phyloP scores from a whole-genome alignment of 1,140 invertebrate species.

The Formica selysi region DNA sequence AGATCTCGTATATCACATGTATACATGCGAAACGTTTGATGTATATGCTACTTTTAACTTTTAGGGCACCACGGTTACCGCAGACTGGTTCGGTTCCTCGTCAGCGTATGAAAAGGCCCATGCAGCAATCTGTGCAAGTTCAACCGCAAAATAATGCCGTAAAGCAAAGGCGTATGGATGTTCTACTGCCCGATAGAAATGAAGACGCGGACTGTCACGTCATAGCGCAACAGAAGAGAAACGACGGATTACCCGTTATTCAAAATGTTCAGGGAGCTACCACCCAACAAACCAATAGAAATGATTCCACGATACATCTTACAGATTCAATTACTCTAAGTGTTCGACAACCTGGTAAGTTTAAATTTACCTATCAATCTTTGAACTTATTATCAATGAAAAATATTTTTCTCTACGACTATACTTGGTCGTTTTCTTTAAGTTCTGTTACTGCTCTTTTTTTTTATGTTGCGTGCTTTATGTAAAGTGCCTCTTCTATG shows the following conservation, averaged over 20 bases:
- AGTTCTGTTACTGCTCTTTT: background rate
- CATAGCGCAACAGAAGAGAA: constrained; percentile 91
- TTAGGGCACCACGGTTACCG: constrained; percentile 78
- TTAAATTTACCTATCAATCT: background rate
- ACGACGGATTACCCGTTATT: constrained; percentile 91
- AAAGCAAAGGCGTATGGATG: constrained; percentile 86
- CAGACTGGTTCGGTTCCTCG: constrained; percentile 73
- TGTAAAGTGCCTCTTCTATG: constrained; percentile 63
- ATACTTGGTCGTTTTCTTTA: background rate
- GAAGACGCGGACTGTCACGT: constrained; percentile 89
- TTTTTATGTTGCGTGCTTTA: background rate
- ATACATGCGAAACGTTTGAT: background rate
- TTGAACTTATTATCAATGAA: no score
- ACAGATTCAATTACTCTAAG: constrained; percentile 90
- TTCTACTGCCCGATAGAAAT: constrained; percentile 87
- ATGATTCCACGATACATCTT: constrained; percentile 88
- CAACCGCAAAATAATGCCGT: constrained; percentile 69
- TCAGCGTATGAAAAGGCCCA: constrained; percentile 81
- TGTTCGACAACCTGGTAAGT: constrained; percentile 86
- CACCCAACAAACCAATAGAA: constrained; percentile 84
- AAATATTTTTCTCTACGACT: background rate
- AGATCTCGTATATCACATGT: background rate
- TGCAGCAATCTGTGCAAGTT: constrained; percentile 76
- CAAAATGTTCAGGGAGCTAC: constrained; percentile 90
- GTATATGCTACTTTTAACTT: constrained; percentile 42